Base-by-base conservation (phyloP, 1,140 invertebrate genomes). In the Lasioglossum albipes region DNA sequence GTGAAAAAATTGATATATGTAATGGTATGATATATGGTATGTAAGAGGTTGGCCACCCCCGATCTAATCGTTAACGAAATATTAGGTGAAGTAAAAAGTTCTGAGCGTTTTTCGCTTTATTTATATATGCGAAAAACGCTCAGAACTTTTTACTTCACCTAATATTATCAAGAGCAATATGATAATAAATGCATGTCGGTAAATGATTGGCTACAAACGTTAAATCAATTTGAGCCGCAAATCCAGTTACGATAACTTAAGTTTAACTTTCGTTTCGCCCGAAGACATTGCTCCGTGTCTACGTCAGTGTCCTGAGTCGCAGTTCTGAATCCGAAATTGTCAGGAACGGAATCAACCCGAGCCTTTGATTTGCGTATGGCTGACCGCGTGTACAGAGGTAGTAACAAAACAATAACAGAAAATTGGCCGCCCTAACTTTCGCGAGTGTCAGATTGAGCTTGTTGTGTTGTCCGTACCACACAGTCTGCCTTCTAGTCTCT, bases 391-490 rank as follows among this genome's bases (percentile, higher is more conserved):
- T 27, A 45, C 57, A 62, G 57, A 45, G 36, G 13, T 9, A 73
- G 13, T 41, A 62, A 42, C 57, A 45, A 73, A 73, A 73, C 70
- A 73, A 73, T 73, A 73, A 73, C 57, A 27, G 70, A 73, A 73
- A 73, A 73, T 73, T 73, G 70, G 57, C 57, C 57, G 57, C 9
- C 41, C 70, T 62, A 73, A 73, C 70, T 73, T 73, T 73, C 70
- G 9, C 57, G 57, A 73, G 41, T 73, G 70, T 73, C 70, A 45
- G 70, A 13, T 36, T 18, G 36, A 42, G 70, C 31, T 61, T 45
- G 70, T 73, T 73, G 57, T n/a, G 36, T 72, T 73, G 70, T 62
- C 45, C 57, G 6, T 18, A n/a, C 13, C 22, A 20, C 57, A 45
- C 16, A 41, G n/a, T 42, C 41, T 62, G 41, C 54, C 5, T 42